Conservation (phyloP, 2,888 invertebrate genomes). For the Chrysolina oricalcia region DNA sequence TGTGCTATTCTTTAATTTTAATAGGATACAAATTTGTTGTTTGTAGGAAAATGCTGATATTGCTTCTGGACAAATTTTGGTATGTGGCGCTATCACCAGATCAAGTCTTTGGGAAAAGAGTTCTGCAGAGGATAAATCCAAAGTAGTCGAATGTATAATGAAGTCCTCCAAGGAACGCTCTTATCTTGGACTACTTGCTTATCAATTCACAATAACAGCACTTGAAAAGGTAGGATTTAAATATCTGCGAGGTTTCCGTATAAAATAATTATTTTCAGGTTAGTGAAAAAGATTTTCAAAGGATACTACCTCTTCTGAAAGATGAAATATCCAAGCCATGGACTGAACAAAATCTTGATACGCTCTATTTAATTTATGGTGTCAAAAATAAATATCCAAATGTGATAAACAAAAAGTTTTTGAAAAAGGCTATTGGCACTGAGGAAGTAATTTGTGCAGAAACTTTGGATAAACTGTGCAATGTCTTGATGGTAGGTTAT, state of each 20-base stretch:
- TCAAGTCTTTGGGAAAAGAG: slow-evolving; percentile 76
- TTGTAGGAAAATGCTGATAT: slow-evolving; percentile 84
- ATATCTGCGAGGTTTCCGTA: slow-evolving; percentile 10
- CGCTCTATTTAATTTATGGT: slow-evolving; percentile 76
- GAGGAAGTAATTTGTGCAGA: slow-evolving; percentile 76
- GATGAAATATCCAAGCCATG: slow-evolving; percentile 77
- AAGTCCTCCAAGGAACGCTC: slow-evolving; percentile 77
- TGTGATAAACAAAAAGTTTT: slow-evolving; percentile 70
- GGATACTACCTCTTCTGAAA: slow-evolving; percentile 78
- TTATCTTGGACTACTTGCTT: slow-evolving; percentile 77
- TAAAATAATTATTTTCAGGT: slow-evolving; percentile 46
- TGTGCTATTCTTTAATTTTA: no score
- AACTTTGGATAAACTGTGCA: slow-evolving; percentile 74
- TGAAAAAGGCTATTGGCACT: slow-evolving; percentile 72
- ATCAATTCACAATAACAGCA: slow-evolving; percentile 77
- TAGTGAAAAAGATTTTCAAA: slow-evolving; percentile 73
- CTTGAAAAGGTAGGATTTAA: slow-evolving; percentile 72
- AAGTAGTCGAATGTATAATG: slow-evolving; percentile 71
- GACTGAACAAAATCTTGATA: slow-evolving; percentile 79
- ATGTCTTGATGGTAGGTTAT: slow-evolving; percentile 77
- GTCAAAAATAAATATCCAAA: slow-evolving; percentile 71
- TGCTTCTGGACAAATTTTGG: slow-evolving; percentile 80
- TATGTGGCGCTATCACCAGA: slow-evolving; percentile 81
- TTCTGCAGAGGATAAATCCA: slow-evolving; percentile 72
- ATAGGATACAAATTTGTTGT: slow-evolving; percentile 35